These are phyloP conservation scores for Spicauda simplicius DNA, from an alignment of 2,888 invertebrate genomes.

Conservation along the genomic window DNA sequence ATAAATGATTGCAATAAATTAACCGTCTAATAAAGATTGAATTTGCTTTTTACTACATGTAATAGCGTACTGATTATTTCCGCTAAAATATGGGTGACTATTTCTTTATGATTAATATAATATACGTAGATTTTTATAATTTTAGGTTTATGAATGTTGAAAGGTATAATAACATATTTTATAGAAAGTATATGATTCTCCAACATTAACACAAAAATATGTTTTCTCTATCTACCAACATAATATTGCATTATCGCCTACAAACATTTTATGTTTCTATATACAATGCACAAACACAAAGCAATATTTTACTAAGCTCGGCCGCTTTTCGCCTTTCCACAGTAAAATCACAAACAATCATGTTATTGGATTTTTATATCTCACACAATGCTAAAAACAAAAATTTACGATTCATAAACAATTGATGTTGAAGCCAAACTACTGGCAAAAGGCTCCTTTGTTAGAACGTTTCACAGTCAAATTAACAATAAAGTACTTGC, in stretches of 20 bases:
- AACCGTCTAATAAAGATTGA: too few species aligned
- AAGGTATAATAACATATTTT: too few species aligned
- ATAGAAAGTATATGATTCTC: too few species aligned
- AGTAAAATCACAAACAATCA: background rate
- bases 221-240: too few species aligned
- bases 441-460: conserved; percentile 12
- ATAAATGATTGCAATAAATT: too few species aligned
- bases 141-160: too few species aligned
- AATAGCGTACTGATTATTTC: too few species aligned
- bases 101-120: too few species aligned
- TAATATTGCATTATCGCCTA: background rate
- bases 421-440: conserved; percentile 9
- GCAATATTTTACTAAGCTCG: background rate
- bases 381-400: conserved; percentile 17
- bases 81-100: too few species aligned
- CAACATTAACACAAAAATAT: too few species aligned
- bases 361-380: background rate
- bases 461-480: conserved; percentile 9
- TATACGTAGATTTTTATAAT: too few species aligned
- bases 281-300: background rate
- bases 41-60: too few species aligned
- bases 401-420: conserved; percentile 15
- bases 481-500: conserved; percentile 20
- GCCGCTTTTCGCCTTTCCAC: conserved; percentile 1
- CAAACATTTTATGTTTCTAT: background rate